Evolutionary conservation across 2,888 invertebrate species (phyloP), one percentile per base, ranked within the genome.

Genomic region (Meiosimyza platycephala): DNA sequence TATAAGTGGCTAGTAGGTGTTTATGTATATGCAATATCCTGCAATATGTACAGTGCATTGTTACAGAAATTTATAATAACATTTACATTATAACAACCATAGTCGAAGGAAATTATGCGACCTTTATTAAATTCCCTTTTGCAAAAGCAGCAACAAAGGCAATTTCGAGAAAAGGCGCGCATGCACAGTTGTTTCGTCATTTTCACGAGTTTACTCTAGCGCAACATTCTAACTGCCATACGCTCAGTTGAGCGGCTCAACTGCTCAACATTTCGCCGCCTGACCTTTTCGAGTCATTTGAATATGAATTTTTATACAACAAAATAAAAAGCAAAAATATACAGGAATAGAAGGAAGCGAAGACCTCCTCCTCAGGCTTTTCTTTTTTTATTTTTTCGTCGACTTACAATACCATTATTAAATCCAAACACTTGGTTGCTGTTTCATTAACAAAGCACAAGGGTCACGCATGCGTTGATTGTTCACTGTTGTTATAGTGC

Each of bases 391-490:
- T 40, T 40, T 40, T 40, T 40, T 40, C 40, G 5, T 40, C 40
- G 2, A 40, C 40, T 40, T 40, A 9, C 40, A 9, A 9, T 40
- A 9, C 40, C 6, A 40, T 40, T 40, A 40, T 40, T 40, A 6
- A 40, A 48, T 16, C 63, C n/a, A 18, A 48, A 57, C 63, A 63
- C 50, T 33, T 63, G 63, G 47, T 18, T 48, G 16, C 40, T 47
- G 48, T 47, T 16, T 28, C 12, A 3, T 48, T 40, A 63, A 63
- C 63, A 63, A 63, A 48, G 47, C 22, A 12, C 55, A 55, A 47
- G 67, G 67, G 67, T 67, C 67, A 67, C 67, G 67, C 67, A 67
- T 55, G 55, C 55, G 16, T 67, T 67, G 54, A 66, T 54, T 47
- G 67, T 55, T 67, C 40, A 54, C 15, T 52, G 63, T 51, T 64